Conservation (phyloP, 2,888 invertebrate species). For the Diplazon laetatorius region DNA sequence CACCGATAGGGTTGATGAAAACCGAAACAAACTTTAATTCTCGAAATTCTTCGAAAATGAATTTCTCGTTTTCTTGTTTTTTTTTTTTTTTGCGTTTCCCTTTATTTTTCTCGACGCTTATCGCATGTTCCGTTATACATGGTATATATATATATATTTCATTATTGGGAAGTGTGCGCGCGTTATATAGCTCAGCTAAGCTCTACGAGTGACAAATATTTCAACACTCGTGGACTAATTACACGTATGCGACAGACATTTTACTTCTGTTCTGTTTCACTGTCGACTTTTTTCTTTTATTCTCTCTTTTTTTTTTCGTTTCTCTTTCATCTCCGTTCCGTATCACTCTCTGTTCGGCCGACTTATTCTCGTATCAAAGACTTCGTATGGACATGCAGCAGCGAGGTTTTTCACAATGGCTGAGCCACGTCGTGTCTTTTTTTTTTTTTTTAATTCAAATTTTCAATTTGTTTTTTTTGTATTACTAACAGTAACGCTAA, state of each 20-base stretch:
- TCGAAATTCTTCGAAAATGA: slow-evolving; percentile 1
- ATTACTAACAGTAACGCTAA: slow-evolving; percentile 63
- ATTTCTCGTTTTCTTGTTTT: background rate
- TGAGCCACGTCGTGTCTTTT: slow-evolving; percentile 1
- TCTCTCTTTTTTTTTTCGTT: no score
- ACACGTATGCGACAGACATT: background rate
- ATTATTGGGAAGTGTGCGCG: background rate
- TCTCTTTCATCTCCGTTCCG: no score
- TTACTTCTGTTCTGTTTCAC: no score
- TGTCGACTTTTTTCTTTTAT: background rate
- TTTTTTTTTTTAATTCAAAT: slow-evolving; percentile 24
- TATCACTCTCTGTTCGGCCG: background rate
- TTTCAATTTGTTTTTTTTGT: slow-evolving; percentile 31
- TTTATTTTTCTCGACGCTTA: background rate
- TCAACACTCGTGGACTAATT: slow-evolving; percentile 13
- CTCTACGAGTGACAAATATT: slow-evolving; percentile 7
- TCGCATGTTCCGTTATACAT: no score
- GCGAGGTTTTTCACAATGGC: no score
- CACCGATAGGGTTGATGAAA: slow-evolving; percentile 17
- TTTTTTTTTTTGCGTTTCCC: background rate
- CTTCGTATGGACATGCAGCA: no score
- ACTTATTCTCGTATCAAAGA: background rate
- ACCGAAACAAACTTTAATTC: slow-evolving; percentile 7
- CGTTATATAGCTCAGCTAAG: slow-evolving; percentile 12
- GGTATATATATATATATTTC: background rate